Conservation (phyloP, 1,140 invertebrate genomes). For the Watersipora subatra region DNA sequence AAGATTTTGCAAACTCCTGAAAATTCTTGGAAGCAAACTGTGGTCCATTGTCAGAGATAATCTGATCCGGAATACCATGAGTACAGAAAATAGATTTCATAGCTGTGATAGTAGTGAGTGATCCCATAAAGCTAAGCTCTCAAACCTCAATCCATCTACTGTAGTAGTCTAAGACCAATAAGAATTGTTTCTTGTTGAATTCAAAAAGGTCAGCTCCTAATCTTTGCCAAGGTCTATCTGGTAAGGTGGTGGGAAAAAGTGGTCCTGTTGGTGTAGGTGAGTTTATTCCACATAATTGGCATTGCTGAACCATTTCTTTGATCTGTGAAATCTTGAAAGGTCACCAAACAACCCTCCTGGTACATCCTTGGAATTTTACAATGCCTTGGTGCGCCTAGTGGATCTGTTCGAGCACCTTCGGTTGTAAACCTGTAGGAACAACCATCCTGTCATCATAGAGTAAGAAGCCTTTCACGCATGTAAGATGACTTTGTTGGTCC, state of each 20-base stretch:
- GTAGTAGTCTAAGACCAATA: constrained; percentile 3
- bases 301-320: not conserved
- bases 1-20: constrained; percentile 31
- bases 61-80: constrained; percentile 31
- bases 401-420: not conserved
- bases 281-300: not conserved
- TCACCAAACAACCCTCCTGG: not conserved
- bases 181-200: constrained; percentile 6
- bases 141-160: not conserved
- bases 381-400: not conserved
- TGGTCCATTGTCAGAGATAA: constrained; percentile 41
- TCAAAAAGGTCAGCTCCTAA: constrained; percentile 11
- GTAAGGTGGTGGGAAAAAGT: not conserved
- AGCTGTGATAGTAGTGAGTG: not conserved
- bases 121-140: not conserved
- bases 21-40: constrained; percentile 36
- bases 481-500: not conserved
- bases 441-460: not conserved
- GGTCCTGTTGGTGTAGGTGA: not conserved
- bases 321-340: not conserved
- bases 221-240: constrained; percentile 10
- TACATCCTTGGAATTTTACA: not conserved
- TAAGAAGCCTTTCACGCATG: not conserved
- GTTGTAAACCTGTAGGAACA: not conserved
- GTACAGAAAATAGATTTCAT: constrained; percentile 25